Evolutionary conservation across 1,140 invertebrate species (phyloP).

Genomic region (Lamellibrachia luymesi): DNA sequence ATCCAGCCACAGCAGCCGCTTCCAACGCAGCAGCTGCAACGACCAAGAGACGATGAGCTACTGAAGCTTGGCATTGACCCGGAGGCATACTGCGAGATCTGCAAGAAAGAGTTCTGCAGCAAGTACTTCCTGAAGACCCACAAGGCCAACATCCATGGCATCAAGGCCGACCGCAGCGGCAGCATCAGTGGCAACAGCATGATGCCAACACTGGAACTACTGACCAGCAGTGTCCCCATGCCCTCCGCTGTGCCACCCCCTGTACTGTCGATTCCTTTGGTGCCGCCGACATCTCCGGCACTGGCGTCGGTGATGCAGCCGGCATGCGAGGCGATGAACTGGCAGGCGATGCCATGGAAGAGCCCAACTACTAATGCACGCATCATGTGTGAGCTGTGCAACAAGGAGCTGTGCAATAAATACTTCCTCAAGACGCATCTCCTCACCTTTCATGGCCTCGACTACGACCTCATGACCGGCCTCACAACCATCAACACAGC

Average conservation of each 20-base stretch:
- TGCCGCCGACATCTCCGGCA: slow-evolving; percentile 36
- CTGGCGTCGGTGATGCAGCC: slow-evolving; percentile 34
- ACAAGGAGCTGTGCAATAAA: slow-evolving; percentile 97
- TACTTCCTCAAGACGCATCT: slow-evolving; percentile 88
- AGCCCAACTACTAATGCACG: slow-evolving; percentile 56
- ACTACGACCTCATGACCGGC: slow-evolving; percentile 25
- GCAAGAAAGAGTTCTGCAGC: slow-evolving; percentile 63
- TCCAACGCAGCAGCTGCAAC: slow-evolving; percentile 32
- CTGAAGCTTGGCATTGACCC: slow-evolving; percentile 66
- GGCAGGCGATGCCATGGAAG: slow-evolving; percentile 19
- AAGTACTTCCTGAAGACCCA: slow-evolving; percentile 64
- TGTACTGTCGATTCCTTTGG: neutral
- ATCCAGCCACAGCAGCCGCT: neutral
- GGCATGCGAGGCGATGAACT: slow-evolving; percentile 36
- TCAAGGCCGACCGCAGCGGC: slow-evolving; percentile 26
- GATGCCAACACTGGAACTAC: neutral
- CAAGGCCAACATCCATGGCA: slow-evolving; percentile 65
- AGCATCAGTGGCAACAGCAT: neutral
- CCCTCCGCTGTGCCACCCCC: neutral
- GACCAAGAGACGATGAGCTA: slow-evolving; percentile 47
- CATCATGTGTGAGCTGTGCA: slow-evolving; percentile 94
- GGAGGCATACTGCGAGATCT: slow-evolving; percentile 83
- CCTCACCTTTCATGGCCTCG: slow-evolving; percentile 23
- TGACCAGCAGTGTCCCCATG: neutral
- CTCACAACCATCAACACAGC: neutral